Evolutionary conservation across 2,888 invertebrate species (phyloP).

Genomic region (Hydraecia micacea): DNA sequence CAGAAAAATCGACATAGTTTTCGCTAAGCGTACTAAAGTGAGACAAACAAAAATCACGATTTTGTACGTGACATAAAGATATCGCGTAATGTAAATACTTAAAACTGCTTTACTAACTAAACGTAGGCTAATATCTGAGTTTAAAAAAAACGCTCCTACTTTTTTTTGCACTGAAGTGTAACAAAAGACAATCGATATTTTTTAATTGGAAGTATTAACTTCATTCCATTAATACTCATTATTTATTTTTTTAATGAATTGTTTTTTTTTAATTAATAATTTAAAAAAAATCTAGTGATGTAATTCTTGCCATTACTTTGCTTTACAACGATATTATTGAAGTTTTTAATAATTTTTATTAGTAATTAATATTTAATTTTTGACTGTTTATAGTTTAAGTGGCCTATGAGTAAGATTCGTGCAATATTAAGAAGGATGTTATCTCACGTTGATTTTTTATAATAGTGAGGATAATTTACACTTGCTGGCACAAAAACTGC

Average conservation of each 20-base stretch:
- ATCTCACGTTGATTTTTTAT: constrained; percentile 42
- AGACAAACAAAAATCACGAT: constrained; percentile 35
- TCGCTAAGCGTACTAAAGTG: constrained; percentile 50
- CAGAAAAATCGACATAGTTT: constrained; percentile 14
- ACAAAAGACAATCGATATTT: constrained; percentile 56
- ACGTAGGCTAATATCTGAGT: constrained; percentile 54
- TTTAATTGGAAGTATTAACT: constrained; percentile 56
- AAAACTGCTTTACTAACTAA: constrained; percentile 61
- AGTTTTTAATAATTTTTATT: constrained; percentile 33
- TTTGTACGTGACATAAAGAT: constrained; percentile 56
- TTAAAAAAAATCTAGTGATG: constrained; percentile 55
- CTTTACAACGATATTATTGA: constrained; percentile 73
- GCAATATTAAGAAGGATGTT: constrained; percentile 74
- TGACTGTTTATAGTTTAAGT: constrained; percentile 57
- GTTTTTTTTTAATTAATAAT: constrained; percentile 38
- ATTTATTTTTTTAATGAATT: constrained; percentile 60
- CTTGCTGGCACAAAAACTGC: constrained; percentile 71
- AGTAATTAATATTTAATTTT: constrained; percentile 51
- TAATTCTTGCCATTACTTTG: constrained; percentile 77
- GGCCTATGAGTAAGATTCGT: constrained; percentile 75
- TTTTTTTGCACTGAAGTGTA: constrained; percentile 62
- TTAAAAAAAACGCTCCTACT: constrained; percentile 14
- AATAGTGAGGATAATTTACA: constrained; percentile 57
- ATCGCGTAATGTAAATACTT: constrained; percentile 67
- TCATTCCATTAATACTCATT: constrained; percentile 79